Percentiles rank a stretch among this genome's conserved stretches.
phyloP scores from a whole-genome alignment of 2,888 invertebrate genomes.

The Caenorhabditis sp. region DNA sequence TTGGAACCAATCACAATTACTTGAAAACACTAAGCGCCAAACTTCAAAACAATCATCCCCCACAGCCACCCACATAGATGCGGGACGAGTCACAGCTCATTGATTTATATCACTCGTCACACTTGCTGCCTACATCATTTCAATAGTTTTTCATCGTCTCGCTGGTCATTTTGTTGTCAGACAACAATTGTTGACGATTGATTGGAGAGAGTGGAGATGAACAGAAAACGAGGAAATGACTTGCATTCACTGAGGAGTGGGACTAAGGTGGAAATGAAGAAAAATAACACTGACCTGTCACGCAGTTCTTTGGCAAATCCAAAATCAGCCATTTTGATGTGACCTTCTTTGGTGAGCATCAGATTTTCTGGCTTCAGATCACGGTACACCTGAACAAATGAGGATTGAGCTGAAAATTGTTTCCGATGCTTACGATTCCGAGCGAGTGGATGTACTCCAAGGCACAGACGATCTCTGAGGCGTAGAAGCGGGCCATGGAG shows the following conservation, averaged over 20 bases:
- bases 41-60: constrained; percentile 49
- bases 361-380: constrained; percentile 96
- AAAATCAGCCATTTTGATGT: constrained; percentile 96
- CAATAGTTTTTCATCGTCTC: neutral
- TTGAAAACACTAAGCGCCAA: constrained; percentile 35
- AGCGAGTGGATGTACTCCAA: constrained; percentile 93
- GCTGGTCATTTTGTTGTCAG: constrained; percentile 2
- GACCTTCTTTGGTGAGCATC: constrained; percentile 91
- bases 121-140: constrained; percentile 31
- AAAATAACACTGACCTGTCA: constrained; percentile 84
- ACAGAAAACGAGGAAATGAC: neutral
- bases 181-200: constrained; percentile 2
- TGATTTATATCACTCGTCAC: constrained; percentile 39
- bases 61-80: constrained; percentile 45
- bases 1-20: constrained; percentile 32
- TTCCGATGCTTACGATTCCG: constrained; percentile 84
- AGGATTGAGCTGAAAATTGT: too few relatives aligned
- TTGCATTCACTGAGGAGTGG: too few relatives aligned
- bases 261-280: neutral
- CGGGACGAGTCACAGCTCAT: constrained; percentile 20
- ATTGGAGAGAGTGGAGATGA: constrained; percentile 3
- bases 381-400: constrained; percentile 82
- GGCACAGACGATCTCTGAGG: constrained; percentile 93
- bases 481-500: constrained; percentile 91
- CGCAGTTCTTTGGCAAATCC: constrained; percentile 95